Base-by-base conservation (phyloP, 2,797 vertebrate species). In the Ctenopoma kingsleyae region DNA sequence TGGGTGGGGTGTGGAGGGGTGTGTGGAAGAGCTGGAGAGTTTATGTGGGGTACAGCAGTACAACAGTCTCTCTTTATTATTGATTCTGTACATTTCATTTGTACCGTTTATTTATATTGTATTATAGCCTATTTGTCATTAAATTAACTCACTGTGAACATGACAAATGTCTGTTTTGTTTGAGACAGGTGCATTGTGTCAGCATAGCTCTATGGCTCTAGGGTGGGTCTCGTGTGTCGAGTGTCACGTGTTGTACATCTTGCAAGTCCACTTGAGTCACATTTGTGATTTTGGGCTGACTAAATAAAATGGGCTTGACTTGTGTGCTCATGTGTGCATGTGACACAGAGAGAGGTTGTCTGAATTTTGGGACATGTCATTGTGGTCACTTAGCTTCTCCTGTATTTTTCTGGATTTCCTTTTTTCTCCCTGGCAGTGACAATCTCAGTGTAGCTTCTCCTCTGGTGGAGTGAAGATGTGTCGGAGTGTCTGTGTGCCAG, bases 401-500 rank as follows among this genome's bases (percentile, higher is more conserved):
- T 48, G 16, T 53, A 38, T 46, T 50, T 71, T 49, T 46, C 30
- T 54, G 51, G 8, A 80, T 47, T 62, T 69, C 30, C 38, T 27
- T 52, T 68, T 50, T 73, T 43, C 7, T 76, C 60, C 44, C 61
- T 71, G 55, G 32, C 86, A 89, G 86, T 36, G 65, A 73, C 64
- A 58, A 64, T 49, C 72, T 40, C 67, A 30, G 56, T 25, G 64
- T 25, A 57, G 59, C 54, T 46, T 58, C 58, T 74, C n/a, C 43
- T 58, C 66, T 58, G 13, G 65, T 17, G 53, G 40, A 60, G 72
- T 68, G 22, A 81, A 58, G 59, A 78, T 85, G 86, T 67, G 8
- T 52, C 38, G 0, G 20, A 16, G 68, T 32, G 78, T 70, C 83
- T 91, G 52, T 82, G 47, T 54, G 61, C 23, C 55, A 6, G 23